These are phyloP conservation scores for mouse (Mus musculus) DNA, from an alignment of 2,113 vertebrate genomes.

Conservation along the genomic window GRCm39 chr16:35280501-35281000, in stretches of 20 bases:
- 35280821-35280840: not conserved
- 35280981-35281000: not conserved
- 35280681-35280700: not conserved
- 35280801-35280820: not conserved
- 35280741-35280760: not conserved
- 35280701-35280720: not conserved
- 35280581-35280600: not conserved
- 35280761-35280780: not conserved
- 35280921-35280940: not conserved
- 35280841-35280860: not conserved
- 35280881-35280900: not conserved
- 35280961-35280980: not conserved
- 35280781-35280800: not conserved
- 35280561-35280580: not conserved
- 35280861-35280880: not conserved
- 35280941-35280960: not conserved
- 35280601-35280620: not conserved
- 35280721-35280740: not conserved
- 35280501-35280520: too few relatives aligned
- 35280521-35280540: not conserved
- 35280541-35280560: not conserved
- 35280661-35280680: not conserved
- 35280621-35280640: not conserved
- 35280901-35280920: accelerated
- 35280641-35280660: not conserved